These are phyloP conservation scores for Pteruthius melanotis DNA, from an alignment of 2,113 vertebrate species.

Conservation along the genomic window DNA sequence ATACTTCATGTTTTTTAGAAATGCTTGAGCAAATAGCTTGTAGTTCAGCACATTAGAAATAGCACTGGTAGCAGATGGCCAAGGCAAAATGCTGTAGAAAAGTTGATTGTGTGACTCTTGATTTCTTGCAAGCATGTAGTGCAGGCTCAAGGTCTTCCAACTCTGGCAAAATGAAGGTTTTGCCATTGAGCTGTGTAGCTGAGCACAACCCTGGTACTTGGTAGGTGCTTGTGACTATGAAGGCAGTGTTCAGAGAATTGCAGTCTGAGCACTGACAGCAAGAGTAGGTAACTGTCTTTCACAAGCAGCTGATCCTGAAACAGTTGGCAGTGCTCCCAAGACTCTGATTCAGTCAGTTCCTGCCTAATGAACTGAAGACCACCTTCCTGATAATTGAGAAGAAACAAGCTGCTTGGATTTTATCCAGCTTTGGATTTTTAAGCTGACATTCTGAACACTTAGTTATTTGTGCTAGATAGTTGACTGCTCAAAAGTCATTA, in stretches of 20 bases:
- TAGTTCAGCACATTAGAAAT: background rate
- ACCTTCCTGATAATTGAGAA: background rate
- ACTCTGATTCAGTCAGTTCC: background rate
- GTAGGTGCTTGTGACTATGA: background rate
- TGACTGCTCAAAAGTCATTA: background rate
- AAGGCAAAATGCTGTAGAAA: background rate
- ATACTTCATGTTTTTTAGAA: background rate
- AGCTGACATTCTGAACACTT: background rate
- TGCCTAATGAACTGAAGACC: background rate
- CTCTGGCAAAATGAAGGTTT: background rate
- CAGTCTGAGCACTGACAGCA: background rate
- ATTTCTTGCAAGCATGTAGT: background rate
- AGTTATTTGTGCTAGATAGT: background rate
- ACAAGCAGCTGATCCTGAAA: background rate
- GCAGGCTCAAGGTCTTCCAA: background rate
- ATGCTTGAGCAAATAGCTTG: constrained; percentile 1
- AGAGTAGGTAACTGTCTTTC: background rate
- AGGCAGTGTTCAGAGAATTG: background rate
- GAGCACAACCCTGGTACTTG: background rate
- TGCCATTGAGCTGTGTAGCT: background rate
- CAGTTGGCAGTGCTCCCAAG: background rate
- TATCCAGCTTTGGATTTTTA: background rate
- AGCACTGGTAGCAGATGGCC: constrained; percentile 8
- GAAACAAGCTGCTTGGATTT: background rate
- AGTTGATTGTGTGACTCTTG: background rate